phyloP scores from a whole-genome alignment of 2,113 vertebrate species.

The Pelecanus crispus region DNA sequence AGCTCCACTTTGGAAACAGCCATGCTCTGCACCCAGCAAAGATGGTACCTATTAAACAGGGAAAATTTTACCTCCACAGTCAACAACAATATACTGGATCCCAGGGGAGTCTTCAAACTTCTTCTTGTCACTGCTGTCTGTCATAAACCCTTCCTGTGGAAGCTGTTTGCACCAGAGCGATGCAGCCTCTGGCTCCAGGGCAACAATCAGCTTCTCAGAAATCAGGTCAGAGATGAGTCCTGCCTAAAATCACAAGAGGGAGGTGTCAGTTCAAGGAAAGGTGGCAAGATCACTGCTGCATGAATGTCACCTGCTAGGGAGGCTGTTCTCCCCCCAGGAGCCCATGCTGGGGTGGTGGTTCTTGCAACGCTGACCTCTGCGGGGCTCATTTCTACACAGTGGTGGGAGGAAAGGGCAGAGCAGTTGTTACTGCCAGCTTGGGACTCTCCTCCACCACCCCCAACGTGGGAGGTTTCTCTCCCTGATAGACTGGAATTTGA shows the following conservation, averaged over 20 bases:
- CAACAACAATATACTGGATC: constrained; percentile 49
- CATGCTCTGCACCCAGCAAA: background rate
- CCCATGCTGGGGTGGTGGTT: background rate
- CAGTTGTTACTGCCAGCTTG: background rate
- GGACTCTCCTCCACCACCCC: background rate
- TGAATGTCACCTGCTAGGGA: background rate
- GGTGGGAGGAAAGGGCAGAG: background rate
- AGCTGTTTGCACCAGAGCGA: constrained; percentile 57
- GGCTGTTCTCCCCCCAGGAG: background rate
- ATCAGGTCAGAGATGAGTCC: background rate
- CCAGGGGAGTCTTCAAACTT: constrained; percentile 40
- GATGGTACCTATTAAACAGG: background rate
- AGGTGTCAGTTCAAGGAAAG: background rate
- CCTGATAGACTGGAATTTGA: background rate
- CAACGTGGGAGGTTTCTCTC: background rate
- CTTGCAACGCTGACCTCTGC: accelerated
- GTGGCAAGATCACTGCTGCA: background rate
- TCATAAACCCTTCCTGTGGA: constrained; percentile 20
- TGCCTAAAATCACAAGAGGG: constrained; percentile 31
- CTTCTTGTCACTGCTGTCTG: background rate
- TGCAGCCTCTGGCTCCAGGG: constrained; percentile 60
- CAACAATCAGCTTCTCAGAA: constrained; percentile 38
- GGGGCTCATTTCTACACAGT: background rate
- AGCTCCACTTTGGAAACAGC: background rate
- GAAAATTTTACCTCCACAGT: constrained; percentile 59